Percentiles rank a stretch among this genome's conserved stretches.
Conservation (phyloP, 2,113 vertebrate species). For the Pristiophorus japonicus region DNA sequence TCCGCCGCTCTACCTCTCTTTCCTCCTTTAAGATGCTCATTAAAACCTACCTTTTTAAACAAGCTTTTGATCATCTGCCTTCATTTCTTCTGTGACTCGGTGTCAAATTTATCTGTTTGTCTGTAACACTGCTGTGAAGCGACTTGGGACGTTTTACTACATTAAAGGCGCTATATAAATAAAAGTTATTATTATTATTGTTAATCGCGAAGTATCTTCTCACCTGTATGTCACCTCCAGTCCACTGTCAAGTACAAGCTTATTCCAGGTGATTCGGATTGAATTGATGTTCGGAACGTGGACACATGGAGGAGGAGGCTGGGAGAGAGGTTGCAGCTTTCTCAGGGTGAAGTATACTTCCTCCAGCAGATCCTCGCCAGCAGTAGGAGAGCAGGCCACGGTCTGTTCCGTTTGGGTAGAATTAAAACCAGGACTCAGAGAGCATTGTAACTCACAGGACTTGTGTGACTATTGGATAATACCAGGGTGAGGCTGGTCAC, state of each 20-base stretch:
- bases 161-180: too few species aligned
- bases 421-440: not conserved
- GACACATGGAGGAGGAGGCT: constrained; percentile 43
- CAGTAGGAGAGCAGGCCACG: constrained; percentile 41
- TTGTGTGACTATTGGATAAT: not conserved
- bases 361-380: constrained; percentile 46
- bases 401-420: constrained; percentile 38
- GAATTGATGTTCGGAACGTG: constrained; percentile 38
- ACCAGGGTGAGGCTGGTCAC: not conserved
- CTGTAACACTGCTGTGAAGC: too few species aligned
- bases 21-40: too few species aligned
- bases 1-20: too few species aligned
- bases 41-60: too few species aligned
- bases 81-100: too few species aligned
- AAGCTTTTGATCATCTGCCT: too few species aligned
- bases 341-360: constrained; percentile 46
- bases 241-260: constrained; percentile 42
- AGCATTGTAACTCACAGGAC: not conserved
- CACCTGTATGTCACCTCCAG: constrained; percentile 50
- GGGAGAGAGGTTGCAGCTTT: constrained; percentile 45
- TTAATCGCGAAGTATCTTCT: not conserved
- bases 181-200: too few species aligned
- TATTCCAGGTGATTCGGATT: constrained; percentile 46
- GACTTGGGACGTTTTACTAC: too few species aligned
- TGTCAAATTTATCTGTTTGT: too few species aligned